phyloP scores from a whole-genome alignment of 2,888 invertebrate species.

The Cheilosia variabilis region DNA sequence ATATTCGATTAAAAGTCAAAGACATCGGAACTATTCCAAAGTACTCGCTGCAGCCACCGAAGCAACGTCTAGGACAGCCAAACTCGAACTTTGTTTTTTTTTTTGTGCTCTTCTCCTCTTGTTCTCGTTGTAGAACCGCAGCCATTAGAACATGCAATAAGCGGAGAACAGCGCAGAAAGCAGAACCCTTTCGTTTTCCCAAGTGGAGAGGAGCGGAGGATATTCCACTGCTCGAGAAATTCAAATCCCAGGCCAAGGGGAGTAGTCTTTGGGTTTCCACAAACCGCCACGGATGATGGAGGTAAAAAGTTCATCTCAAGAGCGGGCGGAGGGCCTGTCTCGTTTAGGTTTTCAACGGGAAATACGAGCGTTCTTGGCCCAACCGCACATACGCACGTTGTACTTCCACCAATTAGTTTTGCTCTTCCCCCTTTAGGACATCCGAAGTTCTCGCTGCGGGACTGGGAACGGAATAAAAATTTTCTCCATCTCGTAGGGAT shows the following conservation, averaged over 20 bases:
- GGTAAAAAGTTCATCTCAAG: slow-evolving; percentile 21
- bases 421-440: background rate
- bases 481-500: slow-evolving; percentile 1
- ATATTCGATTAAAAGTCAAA: slow-evolving; percentile 64
- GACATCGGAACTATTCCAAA: slow-evolving; percentile 23
- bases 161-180: background rate
- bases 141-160: slow-evolving; percentile 14
- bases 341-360: slow-evolving; percentile 6
- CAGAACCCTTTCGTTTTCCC: too few relatives aligned
- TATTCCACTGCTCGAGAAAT: slow-evolving; percentile 19
- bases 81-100: background rate
- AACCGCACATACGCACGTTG: background rate
- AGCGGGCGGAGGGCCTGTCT: background rate
- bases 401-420: background rate
- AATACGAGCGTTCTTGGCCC: slow-evolving; percentile 13
- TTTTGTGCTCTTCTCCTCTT: too few relatives aligned
- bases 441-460: background rate
- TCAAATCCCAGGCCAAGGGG: slow-evolving; percentile 21
- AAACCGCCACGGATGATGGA: slow-evolving; percentile 19
- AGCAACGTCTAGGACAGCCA: slow-evolving; percentile 2
- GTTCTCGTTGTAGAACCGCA: background rate
- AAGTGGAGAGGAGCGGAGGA: background rate
- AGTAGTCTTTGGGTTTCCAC: slow-evolving; percentile 9
- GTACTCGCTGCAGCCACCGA: background rate
- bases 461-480: background rate